A percentile compares a stretch with the other conserved stretches of the same genome.
phyloP scores from a whole-genome alignment of 2,888 invertebrate genomes.

The Anagyrus pseudococci region DNA sequence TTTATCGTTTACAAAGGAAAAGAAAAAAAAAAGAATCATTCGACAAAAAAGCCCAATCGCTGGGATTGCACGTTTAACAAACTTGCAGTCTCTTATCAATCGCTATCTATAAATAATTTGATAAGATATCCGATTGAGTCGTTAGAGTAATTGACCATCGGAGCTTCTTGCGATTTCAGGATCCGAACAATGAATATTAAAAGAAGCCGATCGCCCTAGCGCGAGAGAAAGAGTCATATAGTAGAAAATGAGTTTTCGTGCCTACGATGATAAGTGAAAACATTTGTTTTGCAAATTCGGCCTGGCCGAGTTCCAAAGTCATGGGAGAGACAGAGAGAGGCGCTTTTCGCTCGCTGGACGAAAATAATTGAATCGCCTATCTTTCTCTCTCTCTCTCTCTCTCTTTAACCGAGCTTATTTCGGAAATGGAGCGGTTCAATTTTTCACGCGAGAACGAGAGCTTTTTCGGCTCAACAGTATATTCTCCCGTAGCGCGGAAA shows the following conservation, averaged over 20 bases:
- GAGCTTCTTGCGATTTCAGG: background rate
- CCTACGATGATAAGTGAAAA: constrained; percentile 24
- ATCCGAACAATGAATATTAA: background rate
- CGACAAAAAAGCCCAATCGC: no score
- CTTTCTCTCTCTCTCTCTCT: no score
- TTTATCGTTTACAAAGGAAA: no score
- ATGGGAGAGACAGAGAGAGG: background rate
- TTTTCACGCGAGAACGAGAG: background rate
- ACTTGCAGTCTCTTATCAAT: background rate
- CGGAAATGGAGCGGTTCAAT: constrained; percentile 25
- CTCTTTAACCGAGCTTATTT: constrained; percentile 9
- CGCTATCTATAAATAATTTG: background rate
- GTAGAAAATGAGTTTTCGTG: constrained; percentile 2
- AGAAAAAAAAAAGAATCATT: no score
- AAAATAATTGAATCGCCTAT: constrained; percentile 30
- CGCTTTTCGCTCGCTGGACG: constrained; percentile 23
- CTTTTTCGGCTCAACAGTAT: background rate
- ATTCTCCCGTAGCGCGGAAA: background rate
- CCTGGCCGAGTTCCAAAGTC: constrained; percentile 27
- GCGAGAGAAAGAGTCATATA: background rate
- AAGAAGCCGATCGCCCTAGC: background rate
- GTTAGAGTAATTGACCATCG: background rate
- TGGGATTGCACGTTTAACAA: no score
- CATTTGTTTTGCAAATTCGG: constrained; percentile 27
- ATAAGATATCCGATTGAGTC: background rate